These are phyloP conservation scores for Chunga burmeisteri DNA, from an alignment of 2,113 vertebrate species.

Conservation along the genomic window DNA sequence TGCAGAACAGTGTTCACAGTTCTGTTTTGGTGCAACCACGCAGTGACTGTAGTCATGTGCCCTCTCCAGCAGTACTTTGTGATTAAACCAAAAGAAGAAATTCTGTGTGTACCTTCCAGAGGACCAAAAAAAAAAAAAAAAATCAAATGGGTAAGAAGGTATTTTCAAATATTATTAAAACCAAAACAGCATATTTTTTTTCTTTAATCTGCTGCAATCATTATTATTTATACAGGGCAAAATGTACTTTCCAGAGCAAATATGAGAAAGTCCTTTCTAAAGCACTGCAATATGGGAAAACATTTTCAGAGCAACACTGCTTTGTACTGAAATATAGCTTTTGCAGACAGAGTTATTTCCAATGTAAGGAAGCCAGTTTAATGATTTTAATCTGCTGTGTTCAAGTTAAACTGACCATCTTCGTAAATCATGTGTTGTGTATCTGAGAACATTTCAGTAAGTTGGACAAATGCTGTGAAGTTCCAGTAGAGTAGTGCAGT, in stretches of 20 bases:
- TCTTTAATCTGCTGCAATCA: not conserved
- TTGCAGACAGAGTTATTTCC: not conserved
- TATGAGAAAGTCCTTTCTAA: not conserved
- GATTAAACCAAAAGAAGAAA: not conserved
- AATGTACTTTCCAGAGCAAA: not conserved
- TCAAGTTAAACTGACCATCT: not conserved
- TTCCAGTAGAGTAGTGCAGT: not conserved
- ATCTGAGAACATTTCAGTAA: not conserved
- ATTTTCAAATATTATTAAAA: not conserved
- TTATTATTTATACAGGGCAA: not conserved
- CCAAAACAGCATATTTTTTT: not conserved
- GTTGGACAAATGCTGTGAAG: not conserved
- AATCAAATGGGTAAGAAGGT: not conserved
- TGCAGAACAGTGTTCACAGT: not conserved
- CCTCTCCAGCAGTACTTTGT: not conserved
- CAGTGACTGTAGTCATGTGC: not conserved
- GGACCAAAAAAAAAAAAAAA: not conserved
- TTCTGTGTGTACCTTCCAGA: not conserved
- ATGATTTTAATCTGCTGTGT: not conserved
- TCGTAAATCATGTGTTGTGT: not conserved
- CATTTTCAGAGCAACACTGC: not conserved
- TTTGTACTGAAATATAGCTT: not conserved
- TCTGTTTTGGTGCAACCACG: not conserved
- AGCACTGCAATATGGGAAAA: not conserved
- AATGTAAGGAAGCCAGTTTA: not conserved